Conservation (phyloP, 2,888 invertebrate genomes). For the Polymixis lichenea region DNA sequence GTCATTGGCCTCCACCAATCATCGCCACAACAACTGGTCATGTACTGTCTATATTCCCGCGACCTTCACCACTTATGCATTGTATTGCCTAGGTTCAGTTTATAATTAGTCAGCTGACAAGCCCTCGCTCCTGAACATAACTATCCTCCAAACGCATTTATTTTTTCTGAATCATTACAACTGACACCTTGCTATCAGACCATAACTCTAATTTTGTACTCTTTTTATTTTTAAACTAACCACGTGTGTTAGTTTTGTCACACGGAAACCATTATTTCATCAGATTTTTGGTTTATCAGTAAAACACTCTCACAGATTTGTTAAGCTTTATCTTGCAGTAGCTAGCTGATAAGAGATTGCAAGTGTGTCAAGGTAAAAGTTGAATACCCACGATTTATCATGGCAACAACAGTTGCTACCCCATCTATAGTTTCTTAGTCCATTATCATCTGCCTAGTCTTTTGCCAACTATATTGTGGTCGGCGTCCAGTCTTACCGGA, state of each 20-base stretch:
- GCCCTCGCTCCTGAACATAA: not conserved
- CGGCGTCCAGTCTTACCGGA: too few relatives aligned
- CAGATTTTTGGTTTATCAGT: conserved; percentile 37
- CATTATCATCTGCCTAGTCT: too few relatives aligned
- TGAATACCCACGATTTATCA: conserved; percentile 19
- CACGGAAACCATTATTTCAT: conserved; percentile 12
- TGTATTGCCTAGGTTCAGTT: not conserved
- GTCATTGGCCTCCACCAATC: not conserved
- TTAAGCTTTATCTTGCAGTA: conserved; percentile 22
- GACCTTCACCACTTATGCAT: not conserved
- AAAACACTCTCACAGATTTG: conserved; percentile 28
- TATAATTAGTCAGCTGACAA: too few relatives aligned
- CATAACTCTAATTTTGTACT: not conserved
- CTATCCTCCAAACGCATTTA: not conserved
- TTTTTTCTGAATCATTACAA: not conserved
- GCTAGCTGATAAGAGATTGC: conserved; percentile 43
- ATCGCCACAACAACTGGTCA: not conserved
- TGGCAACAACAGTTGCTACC: not conserved
- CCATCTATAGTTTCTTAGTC: not conserved
- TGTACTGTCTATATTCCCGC: not conserved
- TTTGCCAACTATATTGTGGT: too few relatives aligned
- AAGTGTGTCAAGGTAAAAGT: conserved; percentile 36
- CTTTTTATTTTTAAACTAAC: not conserved
- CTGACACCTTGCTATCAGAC: not conserved
- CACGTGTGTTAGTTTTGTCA: not conserved